Evolutionary conservation across 2,888 invertebrate species (phyloP).

Genomic region (Sarcophaga subvicina): DNA sequence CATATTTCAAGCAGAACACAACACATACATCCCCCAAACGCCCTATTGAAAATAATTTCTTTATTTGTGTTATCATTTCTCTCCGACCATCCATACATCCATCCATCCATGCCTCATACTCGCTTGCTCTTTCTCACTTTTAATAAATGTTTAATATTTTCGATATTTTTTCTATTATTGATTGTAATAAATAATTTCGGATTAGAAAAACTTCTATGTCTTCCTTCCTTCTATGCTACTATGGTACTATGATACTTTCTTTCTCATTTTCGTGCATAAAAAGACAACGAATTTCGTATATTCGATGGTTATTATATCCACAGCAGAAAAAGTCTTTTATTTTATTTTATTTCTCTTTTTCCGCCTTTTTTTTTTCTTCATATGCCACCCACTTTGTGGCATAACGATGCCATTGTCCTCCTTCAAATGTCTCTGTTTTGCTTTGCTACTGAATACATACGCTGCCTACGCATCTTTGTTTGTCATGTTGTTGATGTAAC

Average conservation of each 20-base stretch:
- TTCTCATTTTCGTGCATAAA: too few species aligned
- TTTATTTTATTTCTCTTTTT: neutral
- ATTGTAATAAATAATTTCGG: conserved; percentile 63
- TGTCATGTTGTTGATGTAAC: conserved; percentile 43
- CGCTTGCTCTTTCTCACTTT: neutral
- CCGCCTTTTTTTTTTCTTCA: neutral
- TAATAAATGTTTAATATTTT: conserved; percentile 40
- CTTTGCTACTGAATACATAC: neutral
- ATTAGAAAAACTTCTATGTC: conserved; percentile 21
- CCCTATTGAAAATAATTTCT: neutral
- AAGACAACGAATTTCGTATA: too few species aligned
- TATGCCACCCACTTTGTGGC: conserved; percentile 34
- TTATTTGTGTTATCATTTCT: neutral
- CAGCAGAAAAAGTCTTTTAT: neutral
- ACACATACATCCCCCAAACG: neutral
- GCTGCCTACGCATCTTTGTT: neutral
- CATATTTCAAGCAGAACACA: neutral
- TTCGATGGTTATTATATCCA: too few species aligned
- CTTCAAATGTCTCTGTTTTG: conserved; percentile 5
- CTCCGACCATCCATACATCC: neutral
- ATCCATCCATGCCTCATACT: neutral
- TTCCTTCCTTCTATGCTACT: neutral
- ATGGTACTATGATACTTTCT: too few species aligned
- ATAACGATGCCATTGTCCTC: conserved; percentile 40
- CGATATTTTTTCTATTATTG: conserved; percentile 54